Evolutionary conservation across 2,888 invertebrate species (phyloP), one percentile per base, ranked within the genome.

Genomic region (Xanthia togata): DNA sequence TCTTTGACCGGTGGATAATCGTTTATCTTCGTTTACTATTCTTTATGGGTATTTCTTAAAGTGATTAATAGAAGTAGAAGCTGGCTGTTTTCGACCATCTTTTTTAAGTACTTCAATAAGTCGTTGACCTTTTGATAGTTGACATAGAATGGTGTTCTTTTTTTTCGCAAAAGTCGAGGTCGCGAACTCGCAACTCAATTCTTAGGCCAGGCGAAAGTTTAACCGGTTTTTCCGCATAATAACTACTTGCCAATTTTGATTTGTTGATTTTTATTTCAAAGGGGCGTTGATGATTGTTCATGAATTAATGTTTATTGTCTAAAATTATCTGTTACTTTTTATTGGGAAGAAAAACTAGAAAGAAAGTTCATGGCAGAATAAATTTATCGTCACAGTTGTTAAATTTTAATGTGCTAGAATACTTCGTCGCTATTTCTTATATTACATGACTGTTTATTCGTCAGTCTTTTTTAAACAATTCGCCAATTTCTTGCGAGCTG

Each of bases 1-100:
- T 75, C 67, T 76, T 70, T 72, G 71, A 70, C 60, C 31, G 53
- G 57, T 76, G 50, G 62, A 76, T 83, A 70, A 81, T 57, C 57
- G 64, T 70, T 64, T 41, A 26, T 26, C 1, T 20, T 44, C 20
- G 3, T 70, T 44, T 38, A 9, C 9, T 17, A 17, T 53, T 71
- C 0, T 53, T 1, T 31, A 31, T 0, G 12, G 8, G 20, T 35
- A 2, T 20, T 26, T 23, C 4, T 23, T 14, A 4, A 44, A 38
- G 0, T 26, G 5, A 12, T 20, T n/a, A 20, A 69, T 26, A 41
- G 63, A 5, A 41, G 12, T 65, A 23, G 20, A n/a, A 35, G n/a
- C 59, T 26, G 17, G 35, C 44, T 14, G 1, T 26, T n/a, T 26
- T 59, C 6, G 6, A 17, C 59, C 47, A 9, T 41, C 6, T 41